Evolutionary conservation across 2,113 vertebrate species (phyloP).

Genomic region (Felis chaus): DNA sequence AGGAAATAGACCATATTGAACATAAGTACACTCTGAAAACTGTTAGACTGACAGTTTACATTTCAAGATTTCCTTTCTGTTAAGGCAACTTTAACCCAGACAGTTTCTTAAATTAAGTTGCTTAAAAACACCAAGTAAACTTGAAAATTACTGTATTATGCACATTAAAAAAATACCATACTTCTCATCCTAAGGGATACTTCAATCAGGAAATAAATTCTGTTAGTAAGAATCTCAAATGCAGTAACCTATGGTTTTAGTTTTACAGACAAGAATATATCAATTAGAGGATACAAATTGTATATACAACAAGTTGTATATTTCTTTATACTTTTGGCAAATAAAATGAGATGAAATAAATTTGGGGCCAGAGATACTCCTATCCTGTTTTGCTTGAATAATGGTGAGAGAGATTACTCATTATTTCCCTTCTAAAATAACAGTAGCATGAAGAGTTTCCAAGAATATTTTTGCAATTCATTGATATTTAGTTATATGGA

Average conservation of each 20-base stretch:
- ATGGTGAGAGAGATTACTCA: background rate
- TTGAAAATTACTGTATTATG: background rate
- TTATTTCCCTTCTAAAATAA: background rate
- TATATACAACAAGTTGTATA: background rate
- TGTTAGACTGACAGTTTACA: background rate
- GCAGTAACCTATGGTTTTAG: background rate
- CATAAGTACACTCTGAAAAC: background rate
- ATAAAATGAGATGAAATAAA: background rate
- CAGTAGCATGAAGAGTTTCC: background rate
- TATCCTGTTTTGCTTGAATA: background rate
- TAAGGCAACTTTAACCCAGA: background rate
- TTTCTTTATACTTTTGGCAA: background rate
- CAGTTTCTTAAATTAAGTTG: background rate
- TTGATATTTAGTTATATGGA: background rate
- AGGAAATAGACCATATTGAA: background rate
- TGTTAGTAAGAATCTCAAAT: background rate
- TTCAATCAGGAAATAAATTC: background rate
- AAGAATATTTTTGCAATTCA: background rate
- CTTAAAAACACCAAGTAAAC: background rate
- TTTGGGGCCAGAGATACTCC: background rate
- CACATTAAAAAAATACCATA: background rate
- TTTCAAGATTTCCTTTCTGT: background rate
- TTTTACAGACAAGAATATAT: background rate
- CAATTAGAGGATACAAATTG: background rate
- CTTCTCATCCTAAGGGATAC: background rate